Conservation (phyloP, 2,888 invertebrate species). For the Glaucopsyche alexis region DNA sequence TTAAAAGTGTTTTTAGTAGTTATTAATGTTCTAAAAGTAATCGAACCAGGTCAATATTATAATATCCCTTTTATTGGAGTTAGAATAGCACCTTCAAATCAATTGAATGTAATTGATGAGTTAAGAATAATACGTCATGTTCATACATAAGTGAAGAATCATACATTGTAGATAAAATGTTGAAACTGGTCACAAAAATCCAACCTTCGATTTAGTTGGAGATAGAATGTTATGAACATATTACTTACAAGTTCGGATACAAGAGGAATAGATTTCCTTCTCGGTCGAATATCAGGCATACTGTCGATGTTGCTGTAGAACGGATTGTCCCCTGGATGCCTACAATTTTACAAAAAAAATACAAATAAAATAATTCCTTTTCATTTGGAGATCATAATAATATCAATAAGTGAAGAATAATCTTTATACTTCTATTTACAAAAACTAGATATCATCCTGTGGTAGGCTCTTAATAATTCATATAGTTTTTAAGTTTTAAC, state of each 20-base stretch:
- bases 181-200: slow-evolving; percentile 65
- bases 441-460: neutral
- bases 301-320: slow-evolving; percentile 99
- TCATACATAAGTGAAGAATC: slow-evolving; percentile 16
- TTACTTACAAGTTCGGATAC: slow-evolving; percentile 98
- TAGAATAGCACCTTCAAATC: slow-evolving; percentile 4
- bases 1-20: neutral
- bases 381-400: no score
- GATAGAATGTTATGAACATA: slow-evolving; percentile 28
- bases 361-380: no score
- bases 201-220: slow-evolving; percentile 56
- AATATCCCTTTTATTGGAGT: neutral
- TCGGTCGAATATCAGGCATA: slow-evolving; percentile 98
- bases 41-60: no score
- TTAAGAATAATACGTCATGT: no score
- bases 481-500: neutral
- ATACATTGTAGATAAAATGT: slow-evolving; percentile 50
- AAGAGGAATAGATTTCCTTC: slow-evolving; percentile 97
- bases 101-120: neutral
- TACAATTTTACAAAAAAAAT: slow-evolving; percentile 58
- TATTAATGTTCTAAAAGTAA: neutral
- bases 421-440: neutral
- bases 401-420: no score
- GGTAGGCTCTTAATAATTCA: no score
- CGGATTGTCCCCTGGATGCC: slow-evolving; percentile 96